A percentile compares a stretch with the other conserved stretches of the same genome.
phyloP scores from a whole-genome alignment of 2,113 vertebrate species.

The Speoplatyrhinus poulsoni region DNA sequence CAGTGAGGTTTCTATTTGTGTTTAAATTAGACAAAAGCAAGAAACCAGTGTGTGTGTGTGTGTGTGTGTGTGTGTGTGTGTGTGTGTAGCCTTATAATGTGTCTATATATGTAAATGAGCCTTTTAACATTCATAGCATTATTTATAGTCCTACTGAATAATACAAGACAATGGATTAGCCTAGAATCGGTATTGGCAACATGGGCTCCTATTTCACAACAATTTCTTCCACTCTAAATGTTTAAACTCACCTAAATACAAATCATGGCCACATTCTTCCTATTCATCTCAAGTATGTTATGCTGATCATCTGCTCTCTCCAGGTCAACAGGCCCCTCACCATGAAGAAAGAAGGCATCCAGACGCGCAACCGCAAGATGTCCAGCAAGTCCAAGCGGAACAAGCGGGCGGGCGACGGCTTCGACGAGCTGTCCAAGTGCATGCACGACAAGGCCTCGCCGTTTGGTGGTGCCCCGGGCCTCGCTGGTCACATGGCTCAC shows the following conservation, averaged over 20 bases:
- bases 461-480: constrained; percentile 85
- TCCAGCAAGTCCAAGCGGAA: constrained; percentile 98
- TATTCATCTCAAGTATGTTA: background rate
- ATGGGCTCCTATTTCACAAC: background rate
- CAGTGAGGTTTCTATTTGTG: constrained; percentile 60
- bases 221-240: background rate
- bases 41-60: constrained; percentile 45
- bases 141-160: constrained; percentile 27
- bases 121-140: constrained; percentile 55
- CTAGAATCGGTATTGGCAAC: constrained; percentile 5
- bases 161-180: constrained; percentile 1
- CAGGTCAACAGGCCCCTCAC: constrained; percentile 98
- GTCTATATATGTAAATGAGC: constrained; percentile 65
- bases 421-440: constrained; percentile 96
- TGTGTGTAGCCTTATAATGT: constrained; percentile 49
- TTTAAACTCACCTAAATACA: background rate
- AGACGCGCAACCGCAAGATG: constrained; percentile 99
- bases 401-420: constrained; percentile 89
- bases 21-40: constrained; percentile 71
- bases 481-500: constrained; percentile 92
- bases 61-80: constrained; percentile 44
- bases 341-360: constrained; percentile 99
- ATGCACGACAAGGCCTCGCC: constrained; percentile 94
- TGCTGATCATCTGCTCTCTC: constrained; percentile 64
- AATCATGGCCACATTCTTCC: too few species aligned